Percentiles rank a stretch among this genome's conserved stretches.
These are phyloP conservation scores for Hofmannophila pseudospretella DNA, from an alignment of 2,888 invertebrate genomes.

Conservation along the genomic window DNA sequence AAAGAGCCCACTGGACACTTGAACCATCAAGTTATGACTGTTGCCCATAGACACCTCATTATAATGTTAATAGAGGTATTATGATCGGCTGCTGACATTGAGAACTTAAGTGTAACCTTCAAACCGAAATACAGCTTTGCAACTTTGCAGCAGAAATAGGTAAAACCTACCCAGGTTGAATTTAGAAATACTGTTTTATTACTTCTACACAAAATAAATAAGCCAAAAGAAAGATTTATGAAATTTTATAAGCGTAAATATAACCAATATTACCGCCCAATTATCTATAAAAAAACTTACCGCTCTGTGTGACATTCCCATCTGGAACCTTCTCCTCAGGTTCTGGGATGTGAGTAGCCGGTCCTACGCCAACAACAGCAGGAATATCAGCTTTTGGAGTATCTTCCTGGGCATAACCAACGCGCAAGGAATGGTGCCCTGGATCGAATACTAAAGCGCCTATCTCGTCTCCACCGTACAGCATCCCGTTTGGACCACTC, in stretches of 20 bases:
- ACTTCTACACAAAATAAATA: too few species aligned
- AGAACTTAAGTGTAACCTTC: too few species aligned
- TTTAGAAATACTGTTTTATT: too few species aligned
- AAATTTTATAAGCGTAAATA: not conserved
- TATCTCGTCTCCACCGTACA: slow-evolving; percentile 98
- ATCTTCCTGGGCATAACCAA: slow-evolving; percentile 98
- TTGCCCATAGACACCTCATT: too few species aligned
- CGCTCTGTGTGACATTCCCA: slow-evolving; percentile 81
- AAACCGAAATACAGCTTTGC: too few species aligned
- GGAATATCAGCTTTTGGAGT: slow-evolving; percentile 99
- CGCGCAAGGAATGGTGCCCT: slow-evolving; percentile 85
- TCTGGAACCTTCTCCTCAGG: slow-evolving; percentile 87
- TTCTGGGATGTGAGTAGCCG: slow-evolving; percentile 82
- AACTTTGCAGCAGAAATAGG: too few species aligned
- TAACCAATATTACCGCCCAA: not conserved
- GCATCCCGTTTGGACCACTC: slow-evolving; percentile 81
- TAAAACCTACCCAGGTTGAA: too few species aligned
- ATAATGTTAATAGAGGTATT: too few species aligned
- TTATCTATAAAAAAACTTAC: slow-evolving; percentile 31
- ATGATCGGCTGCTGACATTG: too few species aligned
- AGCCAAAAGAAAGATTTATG: too few species aligned
- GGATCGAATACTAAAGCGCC: slow-evolving; percentile 98
- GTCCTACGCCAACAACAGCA: slow-evolving; percentile 91
- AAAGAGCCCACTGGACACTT: too few species aligned
- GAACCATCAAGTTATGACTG: too few species aligned